These are phyloP conservation scores for Microcebus murinus DNA, from an alignment of 2,113 vertebrate species.

Conservation along the genomic window DNA sequence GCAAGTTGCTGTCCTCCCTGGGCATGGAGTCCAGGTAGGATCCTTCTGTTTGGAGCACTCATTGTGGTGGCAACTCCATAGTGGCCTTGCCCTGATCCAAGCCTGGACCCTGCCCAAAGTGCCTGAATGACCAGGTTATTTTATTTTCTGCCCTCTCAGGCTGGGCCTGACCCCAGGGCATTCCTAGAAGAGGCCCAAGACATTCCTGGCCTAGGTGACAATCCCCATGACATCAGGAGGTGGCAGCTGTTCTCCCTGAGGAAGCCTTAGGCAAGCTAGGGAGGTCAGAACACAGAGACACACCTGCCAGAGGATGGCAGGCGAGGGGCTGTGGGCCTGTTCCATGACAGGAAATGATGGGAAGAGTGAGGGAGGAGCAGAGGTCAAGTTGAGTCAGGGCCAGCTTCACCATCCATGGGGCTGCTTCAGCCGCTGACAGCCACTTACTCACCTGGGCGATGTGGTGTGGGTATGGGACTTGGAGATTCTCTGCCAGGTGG, in stretches of 20 bases:
- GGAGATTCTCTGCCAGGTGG: slow-evolving; percentile 87
- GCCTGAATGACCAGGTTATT: slow-evolving; percentile 33
- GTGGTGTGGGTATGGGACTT: slow-evolving; percentile 85
- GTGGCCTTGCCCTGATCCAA: background rate
- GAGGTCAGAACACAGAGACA: background rate
- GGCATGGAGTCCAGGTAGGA: background rate
- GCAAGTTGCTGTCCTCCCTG: background rate
- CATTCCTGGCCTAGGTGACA: slow-evolving; percentile 71
- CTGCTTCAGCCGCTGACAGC: background rate
- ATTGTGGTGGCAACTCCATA: background rate
- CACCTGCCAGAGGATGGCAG: background rate
- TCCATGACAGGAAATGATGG: background rate
- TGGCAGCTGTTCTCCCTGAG: slow-evolving; percentile 60
- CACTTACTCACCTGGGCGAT: slow-evolving; percentile 86
- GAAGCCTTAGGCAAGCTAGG: background rate
- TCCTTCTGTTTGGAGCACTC: background rate
- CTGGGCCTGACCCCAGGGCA: slow-evolving; percentile 48
- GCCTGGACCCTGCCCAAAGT: background rate
- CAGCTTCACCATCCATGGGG: background rate
- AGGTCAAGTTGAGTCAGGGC: background rate
- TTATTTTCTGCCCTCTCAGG: slow-evolving; percentile 24
- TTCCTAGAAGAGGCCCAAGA: slow-evolving; percentile 65
- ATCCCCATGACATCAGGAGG: slow-evolving; percentile 60
- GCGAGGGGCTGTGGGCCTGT: background rate
- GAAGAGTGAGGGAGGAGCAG: background rate